phyloP scores from a whole-genome alignment of 35 echinoderm and acorn worm genomes.

The Nesometra sesokonis region DNA sequence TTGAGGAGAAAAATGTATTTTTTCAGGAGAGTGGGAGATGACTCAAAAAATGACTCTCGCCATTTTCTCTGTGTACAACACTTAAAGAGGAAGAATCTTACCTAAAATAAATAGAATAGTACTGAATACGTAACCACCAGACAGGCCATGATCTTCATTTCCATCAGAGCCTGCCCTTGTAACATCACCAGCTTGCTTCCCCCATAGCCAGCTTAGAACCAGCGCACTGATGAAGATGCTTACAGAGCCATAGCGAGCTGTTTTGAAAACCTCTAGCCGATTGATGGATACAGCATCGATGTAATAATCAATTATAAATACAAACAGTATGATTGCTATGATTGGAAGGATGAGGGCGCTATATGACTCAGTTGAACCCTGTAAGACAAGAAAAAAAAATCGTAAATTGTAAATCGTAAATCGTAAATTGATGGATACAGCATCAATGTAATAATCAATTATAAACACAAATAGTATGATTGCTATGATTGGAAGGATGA shows the following conservation, averaged over 20 bases:
- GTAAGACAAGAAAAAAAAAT: background rate
- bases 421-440: background rate
- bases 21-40: too few relatives aligned
- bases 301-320: constrained; percentile 93
- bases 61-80: too few relatives aligned
- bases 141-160: constrained; percentile 56
- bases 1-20: too few relatives aligned
- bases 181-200: background rate
- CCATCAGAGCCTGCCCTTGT: background rate
- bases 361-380: constrained; percentile 60
- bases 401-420: too few relatives aligned
- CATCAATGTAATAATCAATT: constrained; percentile 91
- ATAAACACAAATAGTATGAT: constrained; percentile 72
- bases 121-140: constrained; percentile 79
- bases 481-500: constrained; percentile 54
- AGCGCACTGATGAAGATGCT: constrained; percentile 44
- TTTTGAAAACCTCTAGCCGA: constrained; percentile 58
- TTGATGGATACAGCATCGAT: constrained; percentile 64
- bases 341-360: constrained; percentile 58
- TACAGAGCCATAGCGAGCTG: constrained; percentile 57
- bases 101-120: constrained; percentile 71
- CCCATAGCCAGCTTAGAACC: constrained; percentile 40
- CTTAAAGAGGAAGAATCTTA: constrained; percentile 33
- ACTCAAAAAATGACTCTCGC: too few relatives aligned
- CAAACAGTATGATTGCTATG: constrained; percentile 42